Base-by-base conservation (phyloP, 2,888 invertebrate genomes). In the Cremastinae sp. region DNA sequence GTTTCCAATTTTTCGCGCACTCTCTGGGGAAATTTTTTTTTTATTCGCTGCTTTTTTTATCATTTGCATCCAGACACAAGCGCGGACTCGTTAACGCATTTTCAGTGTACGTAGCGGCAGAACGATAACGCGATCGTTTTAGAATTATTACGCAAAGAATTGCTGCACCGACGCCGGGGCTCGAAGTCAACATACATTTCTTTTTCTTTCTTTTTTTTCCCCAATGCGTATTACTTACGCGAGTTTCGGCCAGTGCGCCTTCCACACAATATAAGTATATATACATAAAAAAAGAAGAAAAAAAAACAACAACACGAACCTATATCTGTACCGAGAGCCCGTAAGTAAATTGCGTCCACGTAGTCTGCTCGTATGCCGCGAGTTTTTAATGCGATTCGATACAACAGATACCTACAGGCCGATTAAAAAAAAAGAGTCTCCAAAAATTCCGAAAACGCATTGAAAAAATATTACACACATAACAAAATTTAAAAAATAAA, bases 101-200 rank as follows among this genome's bases (percentile, higher is more conserved):
- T 65, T 45, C 54, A 36, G 59, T 36, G 12, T 49, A 34, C 18
- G 38, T 34, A 61, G 54, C 34, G 20, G 16, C 8, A 10, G 61
- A 74, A 72, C 58, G 74, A 74, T 74, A 74, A 74, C 59, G 36
- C 9, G 49, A 36, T 62, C 36, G 38, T 64, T 69, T 51, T 65
- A 53, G 36, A 53, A 77, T 65, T 34, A 53, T 66, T 70, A 59
- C 66, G 59, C 66, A 66, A 75, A 66, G 28, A 49, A 38, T 38
- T 54, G 53, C 41, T 36, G 22, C 65, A 45, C 12, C 36, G 28
- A 8, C 34, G 16, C 28, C n/a, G 14, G 12, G n/a, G 38, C 41
- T 10, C 18, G 7, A 41, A 58, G 20, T 38, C 18, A 41, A 38
- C 56, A 16, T 16, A 12, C 14, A 34, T 16, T 56, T 68, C 45